Evolutionary conservation across 1,140 invertebrate species (phyloP), one percentile per base, ranked within the genome.

Genomic region (Linepithema humile): DNA sequence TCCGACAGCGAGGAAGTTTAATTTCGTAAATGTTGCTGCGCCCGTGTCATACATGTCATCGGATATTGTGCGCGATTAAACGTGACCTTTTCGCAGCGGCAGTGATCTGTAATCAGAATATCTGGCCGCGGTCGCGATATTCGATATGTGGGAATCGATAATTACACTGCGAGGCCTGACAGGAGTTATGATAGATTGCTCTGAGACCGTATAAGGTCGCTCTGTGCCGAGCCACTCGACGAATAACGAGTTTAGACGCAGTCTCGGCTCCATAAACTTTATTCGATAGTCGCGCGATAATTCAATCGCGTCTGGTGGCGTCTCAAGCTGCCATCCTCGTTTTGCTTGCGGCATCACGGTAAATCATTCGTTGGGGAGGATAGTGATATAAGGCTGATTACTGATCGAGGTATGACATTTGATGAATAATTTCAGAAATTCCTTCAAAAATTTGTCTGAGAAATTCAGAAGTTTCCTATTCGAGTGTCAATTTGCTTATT

Each of bases 151-250:
- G 75, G 23, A 80, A 40, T 45, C 23, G 53, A 59, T 73, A 85
- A 85, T 64, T 53, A 65, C 23, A 62, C n/a, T 35, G 32, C 23
- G 9, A 17, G 26, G 29, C 43, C 12, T 64, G 67, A 73, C 84
- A 72, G 43, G 53, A 29, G 59, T 75, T 43, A 43, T 69, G 84
- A 85, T 75, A 40, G 80, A 75, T 85, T 55, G 53, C 55, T 50
- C 29, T 48, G 82, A 65, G 43, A 65, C n/a, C 29, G 53, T 38
- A 48, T 55, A 67, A 67, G 73, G 32, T 83, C 82, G 70, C 48
- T n/a, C n/a, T n/a, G n/a, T 73, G 67, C 55, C 35, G 26, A 35
- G 53, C 38, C 29, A 23, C 43, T 59, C 69, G 70, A 60, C 40
- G 67, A 60, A 60, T 73, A 70, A 70, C 57, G 67, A 72, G 48